Evolutionary conservation across 2,113 vertebrate genomes (phyloP).

Genomic region (Aldabrachelys gigantea): DNA sequence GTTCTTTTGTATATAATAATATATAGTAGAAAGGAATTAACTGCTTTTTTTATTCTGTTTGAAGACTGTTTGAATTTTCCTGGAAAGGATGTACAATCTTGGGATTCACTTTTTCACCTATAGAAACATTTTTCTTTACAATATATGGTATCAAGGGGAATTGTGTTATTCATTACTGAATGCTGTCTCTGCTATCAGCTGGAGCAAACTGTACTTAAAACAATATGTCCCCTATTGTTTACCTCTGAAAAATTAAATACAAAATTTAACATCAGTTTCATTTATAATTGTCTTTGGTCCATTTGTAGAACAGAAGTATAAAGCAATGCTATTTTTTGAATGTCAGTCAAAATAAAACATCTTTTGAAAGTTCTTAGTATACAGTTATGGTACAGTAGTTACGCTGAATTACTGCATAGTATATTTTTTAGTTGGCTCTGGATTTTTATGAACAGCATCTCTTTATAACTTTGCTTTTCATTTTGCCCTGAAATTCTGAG

Average conservation of each 20-base stretch:
- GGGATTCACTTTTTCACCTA: slow-evolving; percentile 15
- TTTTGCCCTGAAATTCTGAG: slow-evolving; percentile 26
- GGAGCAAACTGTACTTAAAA: slow-evolving; percentile 19
- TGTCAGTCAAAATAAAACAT: background rate
- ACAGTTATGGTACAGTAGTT: background rate
- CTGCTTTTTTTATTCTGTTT: slow-evolving; percentile 19
- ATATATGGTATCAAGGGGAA: background rate
- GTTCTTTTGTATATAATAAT: background rate
- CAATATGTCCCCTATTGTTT: slow-evolving; percentile 35
- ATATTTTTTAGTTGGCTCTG: slow-evolving; percentile 5
- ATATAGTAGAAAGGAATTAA: background rate
- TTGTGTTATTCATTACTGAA: background rate
- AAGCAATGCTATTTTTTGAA: background rate
- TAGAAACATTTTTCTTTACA: slow-evolving; percentile 11
- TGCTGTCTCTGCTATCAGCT: background rate
- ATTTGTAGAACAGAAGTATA: background rate
- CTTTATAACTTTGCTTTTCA: slow-evolving; percentile 6
- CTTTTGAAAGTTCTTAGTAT: background rate
- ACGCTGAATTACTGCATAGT: background rate
- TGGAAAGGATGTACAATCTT: slow-evolving; percentile 13
- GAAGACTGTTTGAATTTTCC: background rate
- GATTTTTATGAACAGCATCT: background rate
- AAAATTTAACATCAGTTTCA: background rate
- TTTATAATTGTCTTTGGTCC: background rate
- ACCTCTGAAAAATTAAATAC: background rate